A percentile compares a stretch with the other conserved stretches of the same genome.
Evolutionary conservation across 2,888 invertebrate genomes (phyloP).

Genomic region (Timema cristinae): DNA sequence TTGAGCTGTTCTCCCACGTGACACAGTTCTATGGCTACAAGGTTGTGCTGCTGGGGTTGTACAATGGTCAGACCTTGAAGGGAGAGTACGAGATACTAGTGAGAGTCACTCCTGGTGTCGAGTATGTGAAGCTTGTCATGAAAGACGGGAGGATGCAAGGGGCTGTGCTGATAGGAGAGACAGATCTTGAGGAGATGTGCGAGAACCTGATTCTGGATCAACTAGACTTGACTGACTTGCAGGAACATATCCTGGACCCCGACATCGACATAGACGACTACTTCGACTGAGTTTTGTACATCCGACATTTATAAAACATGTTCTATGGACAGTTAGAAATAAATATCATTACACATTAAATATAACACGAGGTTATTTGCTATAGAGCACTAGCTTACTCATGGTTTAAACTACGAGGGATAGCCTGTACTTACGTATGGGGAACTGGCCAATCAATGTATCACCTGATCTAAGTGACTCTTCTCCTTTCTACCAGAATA

Average conservation of each 20-base stretch:
- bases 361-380: no score
- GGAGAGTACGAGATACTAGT: constrained; percentile 76
- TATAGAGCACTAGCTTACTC: no score
- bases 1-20: constrained; percentile 96
- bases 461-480: no score
- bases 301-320: no score
- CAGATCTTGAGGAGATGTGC: constrained; percentile 95
- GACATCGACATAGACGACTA: constrained; percentile 98
- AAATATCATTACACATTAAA: neutral
- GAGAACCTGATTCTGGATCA: constrained; percentile 97
- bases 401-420: no score
- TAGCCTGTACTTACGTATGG: no score
- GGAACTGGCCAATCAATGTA: no score
- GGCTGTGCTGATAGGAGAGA: constrained; percentile 93
- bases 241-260: constrained; percentile 91
- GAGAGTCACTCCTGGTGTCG: constrained; percentile 72
- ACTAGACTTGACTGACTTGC: constrained; percentile 80
- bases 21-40: constrained; percentile 93
- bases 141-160: constrained; percentile 83
- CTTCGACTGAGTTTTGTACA: constrained; percentile 71
- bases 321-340: neutral
- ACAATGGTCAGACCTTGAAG: constrained; percentile 85
- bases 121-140: constrained; percentile 85
- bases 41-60: constrained; percentile 86
- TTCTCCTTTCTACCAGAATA: no score